phyloP scores from a whole-genome alignment of 2,113 vertebrate species.

The Micronycteris hirsuta region DNA sequence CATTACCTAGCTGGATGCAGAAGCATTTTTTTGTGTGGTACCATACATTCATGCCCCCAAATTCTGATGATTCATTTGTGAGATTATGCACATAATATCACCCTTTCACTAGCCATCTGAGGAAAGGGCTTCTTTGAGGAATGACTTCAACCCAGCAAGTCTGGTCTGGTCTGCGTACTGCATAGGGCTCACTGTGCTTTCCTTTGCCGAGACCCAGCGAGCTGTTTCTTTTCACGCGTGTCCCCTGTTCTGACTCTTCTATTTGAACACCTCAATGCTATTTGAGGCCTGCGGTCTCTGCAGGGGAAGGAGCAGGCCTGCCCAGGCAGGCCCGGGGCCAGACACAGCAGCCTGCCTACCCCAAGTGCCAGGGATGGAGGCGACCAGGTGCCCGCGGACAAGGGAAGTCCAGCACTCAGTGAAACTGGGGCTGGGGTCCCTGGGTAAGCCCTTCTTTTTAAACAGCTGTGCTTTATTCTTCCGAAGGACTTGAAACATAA shows the following conservation, averaged over 20 bases:
- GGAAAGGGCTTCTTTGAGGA: neutral
- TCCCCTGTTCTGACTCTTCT: constrained; percentile 44
- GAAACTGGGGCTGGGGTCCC: neutral
- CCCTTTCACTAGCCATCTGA: neutral
- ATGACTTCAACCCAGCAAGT: neutral
- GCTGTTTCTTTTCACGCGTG: constrained; percentile 52
- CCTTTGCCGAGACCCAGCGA: constrained; percentile 38
- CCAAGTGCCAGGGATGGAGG: neutral
- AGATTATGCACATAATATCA: neutral
- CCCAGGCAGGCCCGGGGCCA: neutral
- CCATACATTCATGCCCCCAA: neutral
- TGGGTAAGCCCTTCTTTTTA: neutral
- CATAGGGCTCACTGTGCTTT: constrained; percentile 69
- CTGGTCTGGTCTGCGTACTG: constrained; percentile 15
- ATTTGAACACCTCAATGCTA: constrained; percentile 43
- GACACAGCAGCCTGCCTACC: neutral
- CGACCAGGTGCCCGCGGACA: fast-evolving
- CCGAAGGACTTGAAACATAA: constrained; percentile 37
- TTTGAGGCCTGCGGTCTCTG: constrained; percentile 40
- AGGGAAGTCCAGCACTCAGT: neutral
- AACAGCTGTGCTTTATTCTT: constrained; percentile 21
- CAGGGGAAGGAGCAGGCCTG: constrained; percentile 56
- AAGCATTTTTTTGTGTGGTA: neutral
- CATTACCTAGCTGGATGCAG: neutral
- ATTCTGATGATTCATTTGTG: neutral